Base-by-base conservation (phyloP, 2,113 vertebrate species). In the Percopsis transmontana region DNA sequence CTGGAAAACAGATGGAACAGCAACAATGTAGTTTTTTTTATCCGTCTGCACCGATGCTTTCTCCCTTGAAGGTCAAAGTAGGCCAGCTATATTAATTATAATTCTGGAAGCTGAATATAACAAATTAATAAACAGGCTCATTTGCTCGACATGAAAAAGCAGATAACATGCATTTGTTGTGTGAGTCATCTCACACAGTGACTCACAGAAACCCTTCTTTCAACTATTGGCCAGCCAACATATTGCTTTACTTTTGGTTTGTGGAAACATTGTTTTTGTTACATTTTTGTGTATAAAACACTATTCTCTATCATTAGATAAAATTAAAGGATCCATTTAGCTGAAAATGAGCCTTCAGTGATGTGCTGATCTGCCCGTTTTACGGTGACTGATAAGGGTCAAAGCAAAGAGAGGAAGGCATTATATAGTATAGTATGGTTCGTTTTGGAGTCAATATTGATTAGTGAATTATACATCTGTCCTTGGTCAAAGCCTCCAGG, bases 131-230 rank as follows among this genome's bases (percentile, higher is more conserved):
- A 75, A 58, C 38, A 76, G 74, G 61, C 68, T 53, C 58, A 71
- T 77, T 71, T 64, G 58, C 61, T 56, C 47, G 38, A 57, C 58
- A 45, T 56, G 65, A 71, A 81, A 70, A 78, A 55, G 9, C 40
- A 74, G 72, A 78, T 75, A 62, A 75, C 56, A 77, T 63, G 70
- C 38, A 78, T 83, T 70, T 70, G 44, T 45, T 48, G 62, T 76
- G 65, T 72, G 75, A 82, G 55, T 81, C 70, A 75, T 75, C 68
- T 66, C n/a, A n/a, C 16, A 21, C 50, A 39, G 62, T 51, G 66
- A 73, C 75, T 68, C 56, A 50, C 44, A 68, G 16, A 66, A 74
- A 74, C 77, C 70, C 48, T 62, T 54, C 74, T 74, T 74, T 79
- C 73, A 67, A 65, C 73, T 81, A 83, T 80, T 40, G 57, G 56